Evolutionary conservation across 1,140 invertebrate genomes (phyloP).

Genomic region (Subanguina moxae): DNA sequence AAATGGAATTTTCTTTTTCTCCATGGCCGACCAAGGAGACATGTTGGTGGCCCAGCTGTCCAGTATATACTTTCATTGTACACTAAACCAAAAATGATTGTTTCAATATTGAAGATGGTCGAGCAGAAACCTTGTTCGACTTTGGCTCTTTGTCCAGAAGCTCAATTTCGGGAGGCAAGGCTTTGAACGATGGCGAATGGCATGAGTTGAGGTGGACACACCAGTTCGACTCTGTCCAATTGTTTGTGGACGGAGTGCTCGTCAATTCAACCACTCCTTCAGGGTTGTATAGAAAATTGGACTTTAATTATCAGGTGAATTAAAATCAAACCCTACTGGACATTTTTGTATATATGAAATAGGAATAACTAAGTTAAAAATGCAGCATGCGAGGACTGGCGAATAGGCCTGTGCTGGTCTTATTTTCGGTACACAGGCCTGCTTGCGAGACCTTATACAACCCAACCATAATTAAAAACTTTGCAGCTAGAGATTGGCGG

Average conservation of each 20-base stretch:
- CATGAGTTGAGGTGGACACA: constrained; percentile 54
- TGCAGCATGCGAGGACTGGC: no score
- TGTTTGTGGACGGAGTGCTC: constrained; percentile 50
- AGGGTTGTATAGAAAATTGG: constrained; percentile 54
- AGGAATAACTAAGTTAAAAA: no score
- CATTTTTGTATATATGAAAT: no score
- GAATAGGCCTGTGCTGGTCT: no score
- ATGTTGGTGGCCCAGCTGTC: constrained; percentile 53
- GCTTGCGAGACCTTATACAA: no score
- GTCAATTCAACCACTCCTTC: constrained; percentile 51
- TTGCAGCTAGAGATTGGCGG: constrained; percentile 55
- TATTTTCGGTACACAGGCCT: no score
- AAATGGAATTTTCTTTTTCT: constrained; percentile 58
- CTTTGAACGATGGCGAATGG: constrained; percentile 55
- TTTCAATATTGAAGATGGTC: constrained; percentile 26
- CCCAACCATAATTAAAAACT: background rate
- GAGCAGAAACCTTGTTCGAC: constrained; percentile 51
- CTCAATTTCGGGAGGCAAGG: constrained; percentile 46
- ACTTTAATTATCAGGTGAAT: constrained; percentile 43
- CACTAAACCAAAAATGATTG: background rate
- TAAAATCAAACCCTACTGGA: no score
- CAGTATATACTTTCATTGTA: background rate
- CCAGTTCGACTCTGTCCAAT: constrained; percentile 58
- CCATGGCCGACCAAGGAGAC: constrained; percentile 56
- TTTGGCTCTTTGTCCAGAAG: constrained; percentile 45